phyloP scores from a whole-genome alignment of 1,140 invertebrate species.

The Helicoverpa zea region DNA sequence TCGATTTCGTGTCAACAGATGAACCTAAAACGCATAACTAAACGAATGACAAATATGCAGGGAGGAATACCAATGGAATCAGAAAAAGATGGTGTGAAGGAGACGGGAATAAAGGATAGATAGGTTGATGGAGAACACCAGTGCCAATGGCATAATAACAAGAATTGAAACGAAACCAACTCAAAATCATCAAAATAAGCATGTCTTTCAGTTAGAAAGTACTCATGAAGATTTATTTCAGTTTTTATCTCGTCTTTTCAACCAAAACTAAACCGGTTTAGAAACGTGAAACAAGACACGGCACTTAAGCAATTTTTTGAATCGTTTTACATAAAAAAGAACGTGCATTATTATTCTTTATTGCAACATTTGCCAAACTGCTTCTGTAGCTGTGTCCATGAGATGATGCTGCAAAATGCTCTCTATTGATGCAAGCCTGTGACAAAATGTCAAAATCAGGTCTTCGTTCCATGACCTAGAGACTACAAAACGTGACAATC shows the following conservation, averaged over 20 bases:
- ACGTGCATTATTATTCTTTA: conserved; percentile 1
- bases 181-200: too few relatives aligned
- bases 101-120: too few relatives aligned
- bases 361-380: conserved; percentile 22
- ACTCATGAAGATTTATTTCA: too few relatives aligned
- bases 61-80: too few relatives aligned
- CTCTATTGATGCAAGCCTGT: conserved; percentile 8
- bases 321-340: conserved; percentile 25
- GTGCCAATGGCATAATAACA: too few relatives aligned
- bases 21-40: too few relatives aligned
- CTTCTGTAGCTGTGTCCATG: neutral
- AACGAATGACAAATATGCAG: too few relatives aligned
- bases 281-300: conserved; percentile 5
- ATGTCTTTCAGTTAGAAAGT: neutral
- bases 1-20: neutral
- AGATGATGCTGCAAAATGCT: neutral
- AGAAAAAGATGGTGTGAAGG: too few relatives aligned
- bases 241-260: neutral
- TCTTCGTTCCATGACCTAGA: conserved; percentile 1
- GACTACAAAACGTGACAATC: neutral
- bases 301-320: conserved; percentile 21
- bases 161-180: too few relatives aligned
- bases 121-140: too few relatives aligned
- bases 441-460: conserved; percentile 25
- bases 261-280: conserved; percentile 6